Conservation (phyloP, 2,113 vertebrate genomes). For the Bolborhynchus lineola region DNA sequence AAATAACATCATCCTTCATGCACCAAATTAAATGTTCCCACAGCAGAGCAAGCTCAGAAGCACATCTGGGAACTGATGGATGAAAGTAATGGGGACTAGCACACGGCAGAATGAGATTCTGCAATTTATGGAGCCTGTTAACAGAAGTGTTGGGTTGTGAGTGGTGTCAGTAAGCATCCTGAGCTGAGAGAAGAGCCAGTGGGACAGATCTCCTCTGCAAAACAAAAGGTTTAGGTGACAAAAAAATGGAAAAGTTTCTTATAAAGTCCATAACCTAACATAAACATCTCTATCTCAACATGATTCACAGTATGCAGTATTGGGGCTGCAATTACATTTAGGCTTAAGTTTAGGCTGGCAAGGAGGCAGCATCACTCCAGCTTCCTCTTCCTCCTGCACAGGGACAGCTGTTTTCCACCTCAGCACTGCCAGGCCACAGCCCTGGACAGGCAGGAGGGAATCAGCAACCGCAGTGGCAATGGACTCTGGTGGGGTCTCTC, state of each 20-base stretch:
- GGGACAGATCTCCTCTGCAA: not conserved
- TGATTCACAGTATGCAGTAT: not conserved
- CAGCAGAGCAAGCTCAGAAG: not conserved
- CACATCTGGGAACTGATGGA: rapidly evolving
- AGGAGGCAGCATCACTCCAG: not conserved
- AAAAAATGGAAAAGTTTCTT: not conserved
- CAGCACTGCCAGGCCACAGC: rapidly evolving
- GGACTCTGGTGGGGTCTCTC: not conserved
- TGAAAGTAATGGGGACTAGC: not conserved
- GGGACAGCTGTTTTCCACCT: not conserved
- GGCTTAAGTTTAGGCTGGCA: not conserved
- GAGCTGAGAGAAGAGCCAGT: not conserved
- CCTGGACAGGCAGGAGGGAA: not conserved
- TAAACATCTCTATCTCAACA: not conserved
- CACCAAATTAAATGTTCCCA: not conserved
- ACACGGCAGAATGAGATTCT: not conserved
- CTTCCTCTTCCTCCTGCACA: not conserved
- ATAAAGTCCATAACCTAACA: not conserved
- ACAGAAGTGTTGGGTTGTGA: not conserved
- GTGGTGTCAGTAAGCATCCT: not conserved
- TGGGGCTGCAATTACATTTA: not conserved
- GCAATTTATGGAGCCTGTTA: not conserved
- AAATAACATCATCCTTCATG: not conserved
- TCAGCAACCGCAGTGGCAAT: rapidly evolving
- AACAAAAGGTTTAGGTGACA: not conserved